A percentile compares a stretch with the other conserved stretches of the same genome.
phyloP scores from a whole-genome alignment of 1,140 invertebrate species.

The Trachelipus rathkii region DNA sequence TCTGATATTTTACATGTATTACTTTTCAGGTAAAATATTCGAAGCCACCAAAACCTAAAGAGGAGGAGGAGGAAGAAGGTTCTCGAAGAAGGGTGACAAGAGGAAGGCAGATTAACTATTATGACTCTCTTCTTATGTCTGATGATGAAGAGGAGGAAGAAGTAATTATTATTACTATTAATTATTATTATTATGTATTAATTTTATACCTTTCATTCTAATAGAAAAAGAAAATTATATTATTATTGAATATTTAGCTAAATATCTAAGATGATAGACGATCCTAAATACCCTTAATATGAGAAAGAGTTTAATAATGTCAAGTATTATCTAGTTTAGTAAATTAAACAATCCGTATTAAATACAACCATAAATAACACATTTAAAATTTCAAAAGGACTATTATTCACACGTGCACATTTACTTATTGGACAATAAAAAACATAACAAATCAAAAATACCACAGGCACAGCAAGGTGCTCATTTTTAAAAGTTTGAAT shows the following conservation, averaged over 20 bases:
- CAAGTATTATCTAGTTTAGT: too few species aligned
- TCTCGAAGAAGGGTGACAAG: conserved; percentile 36
- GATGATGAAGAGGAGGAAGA: conserved; percentile 42
- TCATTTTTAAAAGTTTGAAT: too few species aligned
- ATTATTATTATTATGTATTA: conserved; percentile 5
- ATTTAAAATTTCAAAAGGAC: too few species aligned
- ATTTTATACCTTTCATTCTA: background rate
- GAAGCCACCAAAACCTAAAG: conserved; percentile 39
- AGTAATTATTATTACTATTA: conserved; percentile 22
- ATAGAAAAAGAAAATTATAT: background rate
- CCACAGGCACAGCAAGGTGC: too few species aligned
- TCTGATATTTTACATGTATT: too few species aligned
- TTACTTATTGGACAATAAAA: too few species aligned
- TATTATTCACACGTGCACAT: too few species aligned
- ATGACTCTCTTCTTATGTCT: conserved; percentile 42
- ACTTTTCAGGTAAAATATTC: conserved; percentile 38
- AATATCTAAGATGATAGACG: background rate
- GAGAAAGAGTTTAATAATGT: too few species aligned
- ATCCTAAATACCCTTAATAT: too few species aligned
- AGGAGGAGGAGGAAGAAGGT: conserved; percentile 30
- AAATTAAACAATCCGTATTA: too few species aligned
- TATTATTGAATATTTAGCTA: background rate
- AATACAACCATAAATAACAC: too few species aligned
- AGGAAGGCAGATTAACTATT: conserved; percentile 42
- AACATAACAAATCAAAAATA: too few species aligned